These are phyloP conservation scores for Drosophila insularis DNA, from an alignment of 1,140 invertebrate species.

Conservation along the genomic window DNA sequence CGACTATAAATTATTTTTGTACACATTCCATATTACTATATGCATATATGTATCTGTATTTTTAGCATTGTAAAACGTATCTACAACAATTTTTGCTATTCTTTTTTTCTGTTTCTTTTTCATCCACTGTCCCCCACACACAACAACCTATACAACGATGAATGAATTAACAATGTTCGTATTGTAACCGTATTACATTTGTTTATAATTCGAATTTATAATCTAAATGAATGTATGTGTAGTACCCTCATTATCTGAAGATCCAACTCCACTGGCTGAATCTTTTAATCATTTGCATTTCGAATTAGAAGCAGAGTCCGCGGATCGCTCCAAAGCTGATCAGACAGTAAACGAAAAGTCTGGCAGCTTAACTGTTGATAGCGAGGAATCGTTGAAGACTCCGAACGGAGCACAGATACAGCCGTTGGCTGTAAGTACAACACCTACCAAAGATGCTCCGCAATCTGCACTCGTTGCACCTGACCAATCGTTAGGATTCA, in stretches of 20 bases:
- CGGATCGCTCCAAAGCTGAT: constrained; percentile 23
- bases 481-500: constrained; percentile 24
- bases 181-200: constrained; percentile 8
- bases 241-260: constrained; percentile 82
- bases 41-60: not conserved
- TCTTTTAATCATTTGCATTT: constrained; percentile 79
- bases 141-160: constrained; percentile 18
- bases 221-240: constrained; percentile 37
- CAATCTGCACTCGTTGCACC: constrained; percentile 17
- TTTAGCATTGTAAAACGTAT: constrained; percentile 9
- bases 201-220: constrained; percentile 8
- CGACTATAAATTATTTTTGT: not conserved
- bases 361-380: constrained; percentile 15
- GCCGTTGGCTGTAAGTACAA: constrained; percentile 17
- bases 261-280: constrained; percentile 82
- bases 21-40: not conserved
- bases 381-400: constrained; percentile 59
- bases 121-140: constrained; percentile 9
- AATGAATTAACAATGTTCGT: constrained; percentile 8
- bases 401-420: constrained; percentile 50
- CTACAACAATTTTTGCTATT: constrained; percentile 1
- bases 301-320: constrained; percentile 73
- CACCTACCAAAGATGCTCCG: constrained; percentile 30
- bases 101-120: constrained; percentile 6
- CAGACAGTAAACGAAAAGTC: not conserved